A percentile compares a stretch with the other conserved stretches of the same genome.
phyloP scores from a whole-genome alignment of 2,113 vertebrate genomes.

The Vulpes ferrilata region DNA sequence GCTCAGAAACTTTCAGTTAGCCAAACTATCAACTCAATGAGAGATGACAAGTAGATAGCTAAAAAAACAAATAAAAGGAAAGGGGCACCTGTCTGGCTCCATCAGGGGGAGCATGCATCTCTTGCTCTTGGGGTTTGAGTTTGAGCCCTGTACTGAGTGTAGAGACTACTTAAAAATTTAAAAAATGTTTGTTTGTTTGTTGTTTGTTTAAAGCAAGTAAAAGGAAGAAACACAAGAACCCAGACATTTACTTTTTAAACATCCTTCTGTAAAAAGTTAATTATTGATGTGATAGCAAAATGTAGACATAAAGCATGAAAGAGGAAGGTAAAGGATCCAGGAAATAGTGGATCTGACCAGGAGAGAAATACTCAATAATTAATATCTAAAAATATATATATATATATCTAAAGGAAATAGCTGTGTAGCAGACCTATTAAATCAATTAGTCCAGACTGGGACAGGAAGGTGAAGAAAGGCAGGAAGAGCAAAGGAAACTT shows the following conservation, averaged over 20 bases:
- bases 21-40: background rate
- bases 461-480: background rate
- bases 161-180: background rate
- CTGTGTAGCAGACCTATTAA: background rate
- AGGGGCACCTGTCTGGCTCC: background rate
- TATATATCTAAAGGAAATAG: background rate
- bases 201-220: background rate
- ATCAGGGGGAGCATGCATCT: background rate
- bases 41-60: background rate
- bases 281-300: background rate
- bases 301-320: background rate
- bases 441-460: background rate
- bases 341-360: background rate
- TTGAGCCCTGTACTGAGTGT: background rate
- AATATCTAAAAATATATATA: background rate
- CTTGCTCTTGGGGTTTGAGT: background rate
- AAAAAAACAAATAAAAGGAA: background rate
- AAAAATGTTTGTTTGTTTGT: background rate
- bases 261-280: background rate
- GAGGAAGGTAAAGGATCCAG: background rate
- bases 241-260: background rate
- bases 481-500: background rate
- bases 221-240: background rate
- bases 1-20: background rate
- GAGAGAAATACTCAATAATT: background rate